phyloP scores from a whole-genome alignment of 2,888 invertebrate species.

The Crematogaster levior region DNA sequence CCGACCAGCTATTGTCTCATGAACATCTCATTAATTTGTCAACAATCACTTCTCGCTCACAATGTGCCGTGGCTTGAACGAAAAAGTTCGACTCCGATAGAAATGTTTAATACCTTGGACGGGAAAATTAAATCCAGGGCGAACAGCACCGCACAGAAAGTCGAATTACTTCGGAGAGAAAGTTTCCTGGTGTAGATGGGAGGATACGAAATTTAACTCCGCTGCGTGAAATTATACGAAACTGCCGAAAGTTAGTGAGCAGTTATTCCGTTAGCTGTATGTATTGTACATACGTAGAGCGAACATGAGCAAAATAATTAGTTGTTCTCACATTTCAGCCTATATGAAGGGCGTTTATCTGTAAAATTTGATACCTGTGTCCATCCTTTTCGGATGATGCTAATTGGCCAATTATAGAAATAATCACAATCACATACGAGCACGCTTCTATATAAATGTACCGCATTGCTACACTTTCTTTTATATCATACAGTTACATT shows the following conservation, averaged over 20 bases:
- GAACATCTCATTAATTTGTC: slow-evolving; percentile 42
- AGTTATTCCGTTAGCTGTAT: slow-evolving; percentile 38
- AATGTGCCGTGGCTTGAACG: background rate
- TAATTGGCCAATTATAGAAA: slow-evolving; percentile 61
- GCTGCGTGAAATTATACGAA: slow-evolving; percentile 50
- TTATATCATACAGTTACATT: slow-evolving; percentile 27
- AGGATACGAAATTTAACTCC: slow-evolving; percentile 42
- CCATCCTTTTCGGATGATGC: background rate
- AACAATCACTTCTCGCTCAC: slow-evolving; percentile 42
- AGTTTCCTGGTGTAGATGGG: slow-evolving; percentile 16
- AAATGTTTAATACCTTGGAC: slow-evolving; percentile 47
- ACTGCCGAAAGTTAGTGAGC: slow-evolving; percentile 44
- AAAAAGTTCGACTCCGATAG: slow-evolving; percentile 45
- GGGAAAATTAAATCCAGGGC: slow-evolving; percentile 52
- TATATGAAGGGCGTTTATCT: slow-evolving; percentile 16
- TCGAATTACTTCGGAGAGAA: slow-evolving; percentile 58
- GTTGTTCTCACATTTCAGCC: slow-evolving; percentile 10
- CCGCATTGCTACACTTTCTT: background rate
- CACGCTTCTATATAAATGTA: background rate
- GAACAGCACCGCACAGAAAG: slow-evolving; percentile 35
- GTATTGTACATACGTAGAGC: background rate
- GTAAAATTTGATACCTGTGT: slow-evolving; percentile 26
- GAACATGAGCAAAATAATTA: slow-evolving; percentile 43
- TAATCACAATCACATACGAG: slow-evolving; percentile 35
- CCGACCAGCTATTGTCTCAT: slow-evolving; percentile 14